Conservation (phyloP, 2,113 vertebrate genomes). For the Dicrurus megarhynchus region DNA sequence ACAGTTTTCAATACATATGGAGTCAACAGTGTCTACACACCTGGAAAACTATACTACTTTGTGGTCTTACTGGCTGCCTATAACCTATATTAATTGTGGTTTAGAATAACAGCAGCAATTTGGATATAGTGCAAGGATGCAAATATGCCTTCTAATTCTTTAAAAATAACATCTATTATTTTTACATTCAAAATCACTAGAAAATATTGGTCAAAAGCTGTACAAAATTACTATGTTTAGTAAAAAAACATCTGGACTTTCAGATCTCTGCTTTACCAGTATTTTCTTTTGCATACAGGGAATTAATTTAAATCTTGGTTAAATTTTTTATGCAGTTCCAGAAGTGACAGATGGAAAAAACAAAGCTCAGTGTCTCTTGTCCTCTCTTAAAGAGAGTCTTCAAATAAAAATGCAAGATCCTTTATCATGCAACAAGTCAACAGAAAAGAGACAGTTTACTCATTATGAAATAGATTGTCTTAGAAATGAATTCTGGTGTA, state of each 20-base stretch:
- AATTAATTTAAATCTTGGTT: not conserved
- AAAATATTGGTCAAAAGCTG: not conserved
- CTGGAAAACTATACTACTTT: not conserved
- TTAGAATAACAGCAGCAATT: not conserved
- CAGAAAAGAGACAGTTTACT: not conserved
- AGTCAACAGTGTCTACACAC: not conserved
- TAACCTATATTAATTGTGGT: not conserved
- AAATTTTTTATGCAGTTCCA: not conserved
- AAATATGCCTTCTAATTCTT: not conserved
- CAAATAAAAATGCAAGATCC: not conserved
- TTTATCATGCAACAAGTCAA: not conserved
- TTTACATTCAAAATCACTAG: not conserved
- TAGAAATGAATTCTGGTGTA: not conserved
- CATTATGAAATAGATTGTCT: not conserved
- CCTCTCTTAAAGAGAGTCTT: not conserved
- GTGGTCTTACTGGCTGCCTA: not conserved
- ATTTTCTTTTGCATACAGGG: not conserved
- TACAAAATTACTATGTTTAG: not conserved
- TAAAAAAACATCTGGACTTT: not conserved
- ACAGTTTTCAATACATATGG: not conserved
- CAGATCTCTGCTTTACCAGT: not conserved
- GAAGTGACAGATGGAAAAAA: not conserved
- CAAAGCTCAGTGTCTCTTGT: not conserved
- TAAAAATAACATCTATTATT: not conserved
- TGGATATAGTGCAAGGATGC: not conserved